Base-by-base conservation (phyloP, 1,140 invertebrate species). In the Leptestheria dahalacensis region DNA sequence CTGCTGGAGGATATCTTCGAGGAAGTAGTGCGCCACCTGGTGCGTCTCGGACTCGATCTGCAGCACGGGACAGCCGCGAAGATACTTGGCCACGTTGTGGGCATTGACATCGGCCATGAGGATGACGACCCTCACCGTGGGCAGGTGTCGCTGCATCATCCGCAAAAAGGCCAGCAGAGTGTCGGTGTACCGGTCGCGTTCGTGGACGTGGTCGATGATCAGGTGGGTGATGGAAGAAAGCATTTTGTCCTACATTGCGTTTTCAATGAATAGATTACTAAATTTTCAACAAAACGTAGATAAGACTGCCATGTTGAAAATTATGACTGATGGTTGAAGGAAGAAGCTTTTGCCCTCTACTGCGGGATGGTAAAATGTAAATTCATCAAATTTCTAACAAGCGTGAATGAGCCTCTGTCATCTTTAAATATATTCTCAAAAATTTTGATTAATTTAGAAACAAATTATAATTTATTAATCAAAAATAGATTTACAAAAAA, bases 31-130 rank as follows among this genome's bases (percentile, higher is more conserved):
- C 53, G 87, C 79, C 0, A 96, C 90, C 10, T 83, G 79, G 71
- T 78, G 86, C 15, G 81, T 70, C 46, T 82, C 79, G 0, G 90
- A 91, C 56, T 88, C 84, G 55, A 96, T 84, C 60, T 77, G 77
- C n/a, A 93, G 73, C 10, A 91, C 78, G 0, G 81, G 80, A 63
- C 83, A 73, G 6, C 55, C 47, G 64, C 82, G 82, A 72, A 97
- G 97, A 69, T 88, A 89, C 66, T 82, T 80, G 26, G 81, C 76
- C 71, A 96, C 91, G 33, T 88, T 79, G 21, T 81, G 74, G 6
- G 82, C 80, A 64, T 93, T 85, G 65, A 93, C 79, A 2, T 91
- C 89, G 4, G 94, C 93, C 15, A 91, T 96, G 91, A 97, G 97
- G 1, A 97, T 75, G 51, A 98, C 78, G 0, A 98, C 63, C 63